Conservation (phyloP, 2,113 vertebrate species). For the Chaetura pelagica region DNA sequence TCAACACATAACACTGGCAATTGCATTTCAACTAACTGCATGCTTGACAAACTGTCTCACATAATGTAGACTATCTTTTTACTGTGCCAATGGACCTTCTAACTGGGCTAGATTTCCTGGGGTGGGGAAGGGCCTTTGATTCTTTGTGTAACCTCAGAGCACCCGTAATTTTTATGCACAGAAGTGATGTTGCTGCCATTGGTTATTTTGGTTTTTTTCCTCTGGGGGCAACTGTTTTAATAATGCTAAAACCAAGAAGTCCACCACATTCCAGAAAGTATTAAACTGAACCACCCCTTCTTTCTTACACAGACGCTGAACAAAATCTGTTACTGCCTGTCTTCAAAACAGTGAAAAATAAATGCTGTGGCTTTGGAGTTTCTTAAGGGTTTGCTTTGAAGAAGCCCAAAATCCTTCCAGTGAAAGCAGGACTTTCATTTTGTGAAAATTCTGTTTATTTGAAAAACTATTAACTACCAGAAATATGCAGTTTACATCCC, state of each 20-base stretch:
- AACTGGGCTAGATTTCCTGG: neutral
- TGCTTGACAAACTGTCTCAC: neutral
- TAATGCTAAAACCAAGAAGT: neutral
- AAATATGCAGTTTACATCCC: neutral
- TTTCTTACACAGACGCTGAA: neutral
- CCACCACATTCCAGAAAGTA: neutral
- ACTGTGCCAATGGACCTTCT: neutral
- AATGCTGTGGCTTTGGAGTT: neutral
- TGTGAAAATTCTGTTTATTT: neutral
- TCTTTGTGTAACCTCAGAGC: neutral
- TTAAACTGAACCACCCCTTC: neutral
- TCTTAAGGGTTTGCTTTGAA: neutral
- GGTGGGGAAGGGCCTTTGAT: neutral
- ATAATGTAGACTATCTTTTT: neutral
- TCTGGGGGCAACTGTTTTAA: neutral
- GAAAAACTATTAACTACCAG: neutral
- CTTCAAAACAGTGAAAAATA: neutral
- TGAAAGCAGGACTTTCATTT: neutral
- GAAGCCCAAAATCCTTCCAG: neutral
- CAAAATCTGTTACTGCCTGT: neutral
- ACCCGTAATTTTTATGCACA: neutral
- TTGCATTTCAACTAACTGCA: neutral
- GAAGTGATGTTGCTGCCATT: neutral
- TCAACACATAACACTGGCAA: neutral
- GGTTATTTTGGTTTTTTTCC: too few species aligned